Evolutionary conservation across 2,888 invertebrate genomes (phyloP).

Genomic region (Ypsolopha scabrella): DNA sequence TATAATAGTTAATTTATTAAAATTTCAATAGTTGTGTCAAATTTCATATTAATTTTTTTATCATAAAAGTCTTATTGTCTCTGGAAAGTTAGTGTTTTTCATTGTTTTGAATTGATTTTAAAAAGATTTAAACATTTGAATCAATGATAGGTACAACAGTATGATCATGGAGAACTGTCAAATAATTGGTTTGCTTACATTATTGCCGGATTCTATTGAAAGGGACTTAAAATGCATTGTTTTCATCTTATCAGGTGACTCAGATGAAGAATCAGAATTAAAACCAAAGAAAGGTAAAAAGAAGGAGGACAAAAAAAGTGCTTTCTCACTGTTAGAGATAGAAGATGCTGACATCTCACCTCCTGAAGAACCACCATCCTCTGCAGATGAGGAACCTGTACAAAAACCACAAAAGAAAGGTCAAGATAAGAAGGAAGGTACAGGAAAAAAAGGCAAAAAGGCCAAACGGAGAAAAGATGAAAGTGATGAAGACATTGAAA

Average conservation of each 20-base stretch:
- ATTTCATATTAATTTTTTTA: too few relatives aligned
- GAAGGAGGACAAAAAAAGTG: constrained; percentile 67
- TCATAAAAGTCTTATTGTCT: too few relatives aligned
- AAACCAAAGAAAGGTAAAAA: constrained; percentile 54
- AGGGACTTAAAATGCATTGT: too few relatives aligned
- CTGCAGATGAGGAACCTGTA: constrained; percentile 51
- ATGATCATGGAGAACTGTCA: too few relatives aligned
- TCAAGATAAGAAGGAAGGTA: constrained; percentile 54
- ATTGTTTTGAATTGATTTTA: too few relatives aligned
- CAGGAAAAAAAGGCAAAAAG: constrained; percentile 80
- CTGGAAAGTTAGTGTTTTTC: too few relatives aligned
- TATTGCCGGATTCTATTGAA: too few relatives aligned
- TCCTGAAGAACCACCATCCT: constrained; percentile 50
- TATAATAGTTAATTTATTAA: too few relatives aligned
- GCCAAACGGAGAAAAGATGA: constrained; percentile 79
- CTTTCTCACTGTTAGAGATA: constrained; percentile 76
- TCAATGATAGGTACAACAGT: too few relatives aligned
- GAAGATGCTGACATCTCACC: constrained; percentile 71
- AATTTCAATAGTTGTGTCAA: too few relatives aligned
- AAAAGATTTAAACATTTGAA: too few relatives aligned
- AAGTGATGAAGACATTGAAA: constrained; percentile 86
- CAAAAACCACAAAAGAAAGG: constrained; percentile 44
- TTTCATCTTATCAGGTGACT: constrained; percentile 32
- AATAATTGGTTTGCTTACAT: too few relatives aligned
- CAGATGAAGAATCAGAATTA: constrained; percentile 51